Evolutionary conservation across 2,113 vertebrate genomes (phyloP).

Genomic region (Microtus richardsoni): DNA sequence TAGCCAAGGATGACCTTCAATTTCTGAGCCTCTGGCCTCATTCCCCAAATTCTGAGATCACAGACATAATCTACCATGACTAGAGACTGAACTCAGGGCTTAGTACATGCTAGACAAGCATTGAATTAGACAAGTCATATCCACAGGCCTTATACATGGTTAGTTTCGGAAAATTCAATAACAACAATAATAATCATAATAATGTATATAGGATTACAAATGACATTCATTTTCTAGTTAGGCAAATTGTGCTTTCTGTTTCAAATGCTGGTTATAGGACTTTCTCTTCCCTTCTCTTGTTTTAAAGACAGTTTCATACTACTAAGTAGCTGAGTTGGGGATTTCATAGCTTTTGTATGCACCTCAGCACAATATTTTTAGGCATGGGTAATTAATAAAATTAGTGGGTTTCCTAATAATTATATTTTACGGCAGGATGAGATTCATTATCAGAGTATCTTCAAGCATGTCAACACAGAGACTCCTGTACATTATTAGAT

Average conservation of each 20-base stretch:
- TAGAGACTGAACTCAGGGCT: background rate
- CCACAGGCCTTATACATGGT: background rate
- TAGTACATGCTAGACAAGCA: background rate
- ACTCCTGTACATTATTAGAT: background rate
- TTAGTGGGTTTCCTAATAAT: conserved; percentile 47
- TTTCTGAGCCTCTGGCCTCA: background rate
- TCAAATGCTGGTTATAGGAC: background rate
- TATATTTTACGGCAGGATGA: conserved; percentile 44
- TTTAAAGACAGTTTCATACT: conserved; percentile 40
- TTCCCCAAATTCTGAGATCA: background rate
- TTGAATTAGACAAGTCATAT: background rate
- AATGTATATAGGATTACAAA: conserved; percentile 27
- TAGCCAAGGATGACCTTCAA: background rate
- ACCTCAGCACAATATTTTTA: conserved; percentile 56
- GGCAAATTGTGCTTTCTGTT: conserved; percentile 52
- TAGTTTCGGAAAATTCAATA: conserved; percentile 53
- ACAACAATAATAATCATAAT: conserved; percentile 15
- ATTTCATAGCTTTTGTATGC: conserved; percentile 42
- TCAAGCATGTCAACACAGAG: conserved; percentile 11
- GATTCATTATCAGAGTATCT: conserved; percentile 51
- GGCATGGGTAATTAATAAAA: conserved; percentile 71
- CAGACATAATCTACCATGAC: background rate
- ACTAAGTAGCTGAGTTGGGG: conserved; percentile 41
- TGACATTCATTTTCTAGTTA: conserved; percentile 57
- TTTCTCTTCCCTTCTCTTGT: background rate